A percentile compares a stretch with the other conserved stretches of the same genome.
phyloP scores from a whole-genome alignment of 2,797 vertebrate species.

The Cercopithecus neglectus region DNA sequence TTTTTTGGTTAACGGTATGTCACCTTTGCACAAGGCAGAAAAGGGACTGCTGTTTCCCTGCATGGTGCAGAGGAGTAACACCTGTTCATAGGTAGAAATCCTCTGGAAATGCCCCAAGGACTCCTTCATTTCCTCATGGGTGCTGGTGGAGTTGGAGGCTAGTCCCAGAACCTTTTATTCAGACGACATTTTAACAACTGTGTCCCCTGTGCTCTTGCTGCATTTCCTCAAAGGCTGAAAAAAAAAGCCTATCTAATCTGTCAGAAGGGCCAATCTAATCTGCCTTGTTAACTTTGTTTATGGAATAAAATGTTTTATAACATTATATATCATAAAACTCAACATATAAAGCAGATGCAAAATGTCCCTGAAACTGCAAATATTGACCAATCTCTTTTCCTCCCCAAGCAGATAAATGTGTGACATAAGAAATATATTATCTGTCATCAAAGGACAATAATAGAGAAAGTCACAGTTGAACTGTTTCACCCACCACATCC shows the following conservation, averaged over 20 bases:
- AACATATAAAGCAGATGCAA: slow-evolving; percentile 74
- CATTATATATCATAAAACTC: slow-evolving; percentile 74
- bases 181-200: slow-evolving; percentile 64
- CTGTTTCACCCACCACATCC: background rate
- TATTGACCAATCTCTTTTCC: slow-evolving; percentile 76
- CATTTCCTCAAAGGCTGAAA: slow-evolving; percentile 80
- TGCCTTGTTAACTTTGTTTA: slow-evolving; percentile 78
- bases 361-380: slow-evolving; percentile 73
- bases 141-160: slow-evolving; percentile 77
- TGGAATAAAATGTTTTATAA: slow-evolving; percentile 78
- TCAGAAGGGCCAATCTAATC: slow-evolving; percentile 80
- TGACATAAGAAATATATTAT: background rate
- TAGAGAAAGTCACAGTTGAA: background rate
- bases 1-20: slow-evolving; percentile 20
- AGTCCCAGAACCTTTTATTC: slow-evolving; percentile 79
- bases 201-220: slow-evolving; percentile 67
- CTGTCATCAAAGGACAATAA: background rate
- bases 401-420: slow-evolving; percentile 73
- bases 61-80: slow-evolving; percentile 47
- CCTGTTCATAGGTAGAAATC: slow-evolving; percentile 62
- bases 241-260: slow-evolving; percentile 81
- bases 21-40: slow-evolving; percentile 63
- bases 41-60: slow-evolving; percentile 67
- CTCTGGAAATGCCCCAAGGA: slow-evolving; percentile 60
- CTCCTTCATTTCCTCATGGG: slow-evolving; percentile 71